Evolutionary conservation across 2,888 invertebrate genomes (phyloP), one percentile per base, ranked within the genome.

Genomic region (Charanyca ferruginea): DNA sequence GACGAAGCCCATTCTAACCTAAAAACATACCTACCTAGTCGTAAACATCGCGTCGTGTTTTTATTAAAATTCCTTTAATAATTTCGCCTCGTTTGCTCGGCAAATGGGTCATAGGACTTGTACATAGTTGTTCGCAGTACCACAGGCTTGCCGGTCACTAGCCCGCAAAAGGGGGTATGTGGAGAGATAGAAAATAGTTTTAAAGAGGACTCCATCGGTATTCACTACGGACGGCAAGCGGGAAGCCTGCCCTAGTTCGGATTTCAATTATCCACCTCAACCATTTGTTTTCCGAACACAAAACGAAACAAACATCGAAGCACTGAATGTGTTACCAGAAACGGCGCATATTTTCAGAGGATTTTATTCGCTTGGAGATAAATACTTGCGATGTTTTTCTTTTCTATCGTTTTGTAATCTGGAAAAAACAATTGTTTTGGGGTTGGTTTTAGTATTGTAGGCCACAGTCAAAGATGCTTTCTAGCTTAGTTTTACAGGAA

Each of bases 261-360:
- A 87, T 90, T 90, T 90, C 90, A 89, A 90, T 90, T 89, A 90
- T 88, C 82, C 81, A 85, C 83, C 80, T 83, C 79, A 81, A 81
- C 77, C 83, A 77, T 82, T 79, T 83, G 82, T 86, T 86, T 84
- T 79, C 81, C 79, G 79, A 79, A 81, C 75, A 64, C 63, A 84
- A 83, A 83, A 83, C 77, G 79, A 83, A 83, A 79, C 83, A 82
- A 83, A 75, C 76, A 76, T 71, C 62, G 65, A 23, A 18, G 62
- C 48, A 72, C 64, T 60, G 69, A 74, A 77, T 74, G 63, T 75
- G 79, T 67, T 66, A 66, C 75, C 61, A 53, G 70, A 55, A 72
- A 65, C 54, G 73, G 72, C 57, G 64, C 75, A 83, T 80, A 74
- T 80, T 77, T 80, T 68, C 48, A 77, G 52, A 54, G 67, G 68